phyloP scores from a whole-genome alignment of 2,888 invertebrate genomes.

The Octonoba sinensis region DNA sequence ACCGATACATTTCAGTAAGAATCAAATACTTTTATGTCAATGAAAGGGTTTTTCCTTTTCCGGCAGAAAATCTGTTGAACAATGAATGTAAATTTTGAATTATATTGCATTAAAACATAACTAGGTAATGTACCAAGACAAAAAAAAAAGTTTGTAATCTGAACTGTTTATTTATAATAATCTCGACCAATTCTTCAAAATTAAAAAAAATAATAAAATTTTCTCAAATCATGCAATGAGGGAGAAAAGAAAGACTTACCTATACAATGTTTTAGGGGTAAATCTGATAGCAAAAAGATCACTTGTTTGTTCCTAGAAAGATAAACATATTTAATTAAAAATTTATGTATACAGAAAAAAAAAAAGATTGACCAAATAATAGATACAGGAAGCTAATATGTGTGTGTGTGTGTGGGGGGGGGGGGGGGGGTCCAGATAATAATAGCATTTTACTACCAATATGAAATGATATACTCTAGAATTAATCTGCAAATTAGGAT shows the following conservation, averaged over 20 bases:
- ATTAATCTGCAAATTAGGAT: too few relatives aligned
- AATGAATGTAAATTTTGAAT: neutral
- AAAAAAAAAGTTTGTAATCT: neutral
- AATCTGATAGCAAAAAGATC: constrained; percentile 44
- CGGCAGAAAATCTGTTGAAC: neutral
- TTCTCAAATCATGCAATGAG: neutral
- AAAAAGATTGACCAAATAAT: too few relatives aligned
- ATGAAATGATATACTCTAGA: too few relatives aligned
- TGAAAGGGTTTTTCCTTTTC: too few relatives aligned
- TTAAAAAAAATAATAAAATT: neutral
- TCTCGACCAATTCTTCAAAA: neutral
- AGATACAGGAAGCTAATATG: too few relatives aligned
- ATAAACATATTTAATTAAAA: neutral
- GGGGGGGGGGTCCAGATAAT: too few relatives aligned
- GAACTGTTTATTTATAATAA: neutral
- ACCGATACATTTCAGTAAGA: too few relatives aligned
- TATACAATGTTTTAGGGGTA: constrained; percentile 46
- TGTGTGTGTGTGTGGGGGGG: too few relatives aligned
- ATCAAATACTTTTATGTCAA: too few relatives aligned
- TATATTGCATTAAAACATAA: neutral
- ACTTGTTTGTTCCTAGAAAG: constrained; percentile 50
- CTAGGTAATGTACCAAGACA: neutral
- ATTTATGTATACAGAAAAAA: too few relatives aligned
- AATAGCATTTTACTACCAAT: too few relatives aligned
- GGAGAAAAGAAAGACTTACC: constrained; percentile 18